Base-by-base conservation (phyloP, 2,888 invertebrate species). In the Cantharis lateralis region DNA sequence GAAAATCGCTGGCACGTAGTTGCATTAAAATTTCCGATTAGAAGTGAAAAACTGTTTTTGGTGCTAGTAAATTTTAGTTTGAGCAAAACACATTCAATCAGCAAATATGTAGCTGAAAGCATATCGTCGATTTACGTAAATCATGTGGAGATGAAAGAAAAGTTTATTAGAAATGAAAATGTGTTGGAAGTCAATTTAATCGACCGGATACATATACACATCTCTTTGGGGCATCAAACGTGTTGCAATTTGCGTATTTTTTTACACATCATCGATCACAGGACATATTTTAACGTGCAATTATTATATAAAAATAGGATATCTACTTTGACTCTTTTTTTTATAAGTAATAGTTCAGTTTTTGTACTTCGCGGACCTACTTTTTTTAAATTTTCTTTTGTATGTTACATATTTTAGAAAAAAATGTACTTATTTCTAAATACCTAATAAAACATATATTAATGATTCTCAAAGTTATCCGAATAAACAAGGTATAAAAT, bases 131-230 rank as follows among this genome's bases (percentile, higher is more conserved):
- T 77, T 77, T 69, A 32, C 71, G 72, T 68, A 74, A 77, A 74
- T 66, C 64, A 68, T 48, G 74, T 28, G 18, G 71, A 71, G 73
- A 72, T 73, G 76, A 72, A 76, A 73, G 70, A 75, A 71, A 68
- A 62, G 71, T 77, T 73, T 73, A 71, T 77, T 70, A 74, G 71
- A 71, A 77, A 77, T 68, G 48, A 68, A 68, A 71, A 77, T 71
- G 74, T 74, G 77, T 71, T 74, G 68, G 48, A 75, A 77, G 71
- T 71, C 69, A 76, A 76, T 76, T 64, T 71, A 71, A 71, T 71
- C 75, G 68, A 71, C 75, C 75, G 75, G 75, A 75, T 75, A 71
- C 75, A 71, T 71, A 48, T 48, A 71, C 62, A 24, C 63, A 70
- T 70, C 63, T 28, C 48, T 18, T 70, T 70, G 16, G 48, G 70